A percentile compares a stretch with the other conserved stretches of the same genome.
Conservation (phyloP, 2,797 vertebrate species). For the Sus cebifrons region DNA sequence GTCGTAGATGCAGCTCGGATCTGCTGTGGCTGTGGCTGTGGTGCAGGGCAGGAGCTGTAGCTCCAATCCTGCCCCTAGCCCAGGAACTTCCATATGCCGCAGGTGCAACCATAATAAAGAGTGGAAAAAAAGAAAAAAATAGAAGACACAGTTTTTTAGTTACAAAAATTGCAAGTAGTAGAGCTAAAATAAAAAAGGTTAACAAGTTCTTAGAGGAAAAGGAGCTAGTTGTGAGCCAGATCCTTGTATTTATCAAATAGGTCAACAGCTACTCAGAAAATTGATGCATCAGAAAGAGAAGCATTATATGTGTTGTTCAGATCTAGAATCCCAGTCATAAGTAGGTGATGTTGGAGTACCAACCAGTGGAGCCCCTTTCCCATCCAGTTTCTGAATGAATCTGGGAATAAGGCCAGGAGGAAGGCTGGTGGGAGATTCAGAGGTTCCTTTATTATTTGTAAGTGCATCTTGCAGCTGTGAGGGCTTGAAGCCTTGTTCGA, state of each 20-base stretch:
- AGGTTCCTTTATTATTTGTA: not conserved
- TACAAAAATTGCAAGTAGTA: not conserved
- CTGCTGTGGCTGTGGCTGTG: too few species aligned
- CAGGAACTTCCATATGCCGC: too few species aligned
- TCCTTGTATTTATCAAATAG: not conserved
- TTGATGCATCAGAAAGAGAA: not conserved
- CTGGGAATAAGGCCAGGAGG: not conserved
- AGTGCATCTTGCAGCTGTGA: not conserved
- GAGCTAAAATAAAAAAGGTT: not conserved
- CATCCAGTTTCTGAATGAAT: slow-evolving; percentile 25
- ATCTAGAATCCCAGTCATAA: not conserved
- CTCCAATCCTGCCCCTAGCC: too few species aligned
- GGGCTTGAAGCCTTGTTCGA: not conserved
- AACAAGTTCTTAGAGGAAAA: not conserved
- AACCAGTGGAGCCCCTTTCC: not conserved
- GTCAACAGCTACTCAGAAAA: not conserved
- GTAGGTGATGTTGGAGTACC: not conserved
- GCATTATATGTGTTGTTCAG: not conserved
- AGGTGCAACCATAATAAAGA: too few species aligned
- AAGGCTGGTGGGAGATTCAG: not conserved
- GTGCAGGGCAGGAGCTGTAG: too few species aligned
- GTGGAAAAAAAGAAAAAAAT: too few species aligned
- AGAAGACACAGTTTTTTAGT: not conserved
- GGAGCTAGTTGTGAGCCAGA: not conserved
- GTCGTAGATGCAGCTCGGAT: too few species aligned